A percentile compares a stretch with the other conserved stretches of the same genome.
Conservation (phyloP, 1,140 invertebrate species). For the Heliconius nattereri region DNA sequence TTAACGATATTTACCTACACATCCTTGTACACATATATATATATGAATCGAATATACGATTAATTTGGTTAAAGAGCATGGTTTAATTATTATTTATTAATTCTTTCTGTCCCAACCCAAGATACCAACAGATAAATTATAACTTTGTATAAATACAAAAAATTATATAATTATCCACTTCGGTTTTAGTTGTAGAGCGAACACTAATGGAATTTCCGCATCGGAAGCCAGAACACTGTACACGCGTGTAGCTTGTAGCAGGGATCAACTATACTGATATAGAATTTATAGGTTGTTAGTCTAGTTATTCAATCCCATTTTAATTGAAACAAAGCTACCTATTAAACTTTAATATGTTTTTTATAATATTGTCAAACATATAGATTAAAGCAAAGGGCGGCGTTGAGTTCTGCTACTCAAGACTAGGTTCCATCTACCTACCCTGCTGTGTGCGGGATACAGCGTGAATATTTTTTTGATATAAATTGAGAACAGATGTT, state of each 20-base stretch:
- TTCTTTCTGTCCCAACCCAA: neutral
- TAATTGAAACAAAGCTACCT: constrained; percentile 5
- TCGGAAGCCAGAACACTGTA: constrained; percentile 42
- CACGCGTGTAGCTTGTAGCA: constrained; percentile 23
- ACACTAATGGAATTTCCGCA: constrained; percentile 73
- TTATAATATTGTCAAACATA: neutral
- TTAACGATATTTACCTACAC: too few relatives aligned
- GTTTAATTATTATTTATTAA: neutral
- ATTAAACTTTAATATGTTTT: neutral
- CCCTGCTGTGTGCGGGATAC: too few relatives aligned
- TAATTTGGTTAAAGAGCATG: too few relatives aligned
- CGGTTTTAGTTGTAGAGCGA: constrained; percentile 31
- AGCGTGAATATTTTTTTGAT: neutral
- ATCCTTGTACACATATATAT: too few relatives aligned
- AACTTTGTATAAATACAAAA: neutral
- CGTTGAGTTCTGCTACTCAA: too few relatives aligned
- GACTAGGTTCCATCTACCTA: too few relatives aligned
- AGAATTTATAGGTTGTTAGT: constrained; percentile 6
- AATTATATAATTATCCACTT: constrained; percentile 21
- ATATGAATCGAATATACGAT: too few relatives aligned
- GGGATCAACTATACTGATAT: constrained; percentile 22
- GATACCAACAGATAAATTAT: neutral
- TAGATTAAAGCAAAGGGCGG: too few relatives aligned
- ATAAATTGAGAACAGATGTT: neutral
- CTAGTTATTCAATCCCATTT: neutral